Base-by-base conservation (phyloP, 2,113 vertebrate genomes). In the Elgaria multicarinata region DNA sequence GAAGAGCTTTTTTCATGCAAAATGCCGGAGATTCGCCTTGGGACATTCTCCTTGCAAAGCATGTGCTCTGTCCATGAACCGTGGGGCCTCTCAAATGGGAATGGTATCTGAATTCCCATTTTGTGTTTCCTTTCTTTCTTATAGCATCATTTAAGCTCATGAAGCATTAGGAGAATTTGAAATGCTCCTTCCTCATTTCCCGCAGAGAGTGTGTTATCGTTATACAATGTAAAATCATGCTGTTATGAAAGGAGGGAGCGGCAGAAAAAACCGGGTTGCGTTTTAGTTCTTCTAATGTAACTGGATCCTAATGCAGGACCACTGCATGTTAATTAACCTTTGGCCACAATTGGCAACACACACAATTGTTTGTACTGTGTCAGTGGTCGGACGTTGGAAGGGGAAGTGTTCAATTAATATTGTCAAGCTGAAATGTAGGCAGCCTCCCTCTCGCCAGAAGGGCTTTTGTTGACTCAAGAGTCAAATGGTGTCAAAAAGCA, bases 331-430 rank as follows among this genome's bases (percentile, higher is more conserved):
- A 88, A 94, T 95, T 97, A 95, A 95, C 89, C 88, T 92, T 93
- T 95, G 79, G 91, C 44, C 91, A 84, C 91, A n/a, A 44, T 95
- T 95, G 75, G 81, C 92, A 94, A 83, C 13, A 58, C 28, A 94
- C 31, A 94, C 62, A 94, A 94, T 93, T 92, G 91, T 88, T 89
- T 80, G 69, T 94, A 92, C 39, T 94, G 75, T 94, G 88, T 87
- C 44, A 89, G 20, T 74, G 44, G 55, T 90, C 95, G 91, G 91
- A 1, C 92, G 93, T 91, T 89, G 84, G 83, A 74, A 89, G 69
- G 86, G 92, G 92, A 96, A 95, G 42, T 36, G 75, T 95, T 96
- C 91, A 95, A 94, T 96, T 96, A 94, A 80, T 93, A 94, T 89
- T 94, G 92, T 93, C 90, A 95, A 94, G 89, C 67, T 79, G 92